These are phyloP conservation scores for Aegithalos caudatus DNA, from an alignment of 2,113 vertebrate genomes.

Conservation along the genomic window DNA sequence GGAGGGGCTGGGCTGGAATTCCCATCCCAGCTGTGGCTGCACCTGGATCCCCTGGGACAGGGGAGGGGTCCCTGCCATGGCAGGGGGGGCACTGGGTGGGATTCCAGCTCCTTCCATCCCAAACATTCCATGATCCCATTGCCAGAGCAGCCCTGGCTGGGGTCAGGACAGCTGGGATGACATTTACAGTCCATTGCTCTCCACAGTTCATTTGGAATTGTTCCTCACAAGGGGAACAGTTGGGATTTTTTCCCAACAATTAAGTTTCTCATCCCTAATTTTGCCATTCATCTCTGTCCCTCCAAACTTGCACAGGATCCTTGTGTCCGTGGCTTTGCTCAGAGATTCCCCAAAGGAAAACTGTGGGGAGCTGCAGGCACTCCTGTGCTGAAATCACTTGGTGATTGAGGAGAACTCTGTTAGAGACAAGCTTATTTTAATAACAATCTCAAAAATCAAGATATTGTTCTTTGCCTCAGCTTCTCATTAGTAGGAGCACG, in stretches of 20 bases:
- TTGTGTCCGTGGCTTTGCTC: neutral
- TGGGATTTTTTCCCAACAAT: neutral
- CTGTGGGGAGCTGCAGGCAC: neutral
- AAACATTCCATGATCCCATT: neutral
- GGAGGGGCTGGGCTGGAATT: neutral
- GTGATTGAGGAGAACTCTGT: neutral
- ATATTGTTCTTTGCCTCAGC: neutral
- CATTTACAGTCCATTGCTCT: neutral
- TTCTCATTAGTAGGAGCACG: neutral
- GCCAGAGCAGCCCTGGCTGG: neutral
- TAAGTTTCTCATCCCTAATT: neutral
- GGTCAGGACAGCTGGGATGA: neutral
- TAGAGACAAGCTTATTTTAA: neutral
- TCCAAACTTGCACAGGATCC: accelerated
- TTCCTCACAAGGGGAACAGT: neutral
- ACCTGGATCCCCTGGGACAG: neutral
- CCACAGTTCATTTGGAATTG: neutral
- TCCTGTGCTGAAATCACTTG: neutral
- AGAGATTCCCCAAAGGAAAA: neutral
- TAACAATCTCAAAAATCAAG: neutral
- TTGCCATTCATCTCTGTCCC: neutral
- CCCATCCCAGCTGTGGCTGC: neutral
- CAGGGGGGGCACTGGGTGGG: neutral
- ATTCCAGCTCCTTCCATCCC: neutral
- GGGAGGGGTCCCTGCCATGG: neutral